Evolutionary conservation across 1,140 invertebrate species (phyloP), one percentile per base, ranked within the genome.

Genomic region (Cepaea nemoralis): DNA sequence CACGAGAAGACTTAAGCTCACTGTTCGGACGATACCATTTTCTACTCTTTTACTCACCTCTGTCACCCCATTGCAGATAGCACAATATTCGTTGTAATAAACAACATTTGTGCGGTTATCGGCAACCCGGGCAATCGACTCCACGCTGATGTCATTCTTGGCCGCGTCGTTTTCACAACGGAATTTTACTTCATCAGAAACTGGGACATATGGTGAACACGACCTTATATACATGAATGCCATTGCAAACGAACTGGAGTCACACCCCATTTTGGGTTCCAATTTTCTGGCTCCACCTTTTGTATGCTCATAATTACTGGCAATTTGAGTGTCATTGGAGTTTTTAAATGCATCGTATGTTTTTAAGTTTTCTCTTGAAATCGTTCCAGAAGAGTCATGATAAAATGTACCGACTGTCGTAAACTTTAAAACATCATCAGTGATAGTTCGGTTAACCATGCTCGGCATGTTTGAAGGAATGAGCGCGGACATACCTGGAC

Each of bases 21-120:
- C n/a, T n/a, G n/a, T n/a, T n/a, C n/a, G n/a, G n/a, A n/a, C n/a
- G n/a, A n/a, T n/a, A n/a, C n/a, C n/a, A n/a, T n/a, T n/a, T n/a
- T n/a, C n/a, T n/a, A n/a, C n/a, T n/a, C n/a, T n/a, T n/a, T 19
- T 24, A 63, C 59, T 1, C 27, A 63, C 59, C 59, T 63, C 59
- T 14, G 27, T 31, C 2, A 63, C 59, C 1, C 27, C 27, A 27
- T 63, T 63, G 22, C 59, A 63, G 59, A 63, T 31, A 10, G 59
- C 59, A 31, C 59, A 63, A 63, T 63, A 27, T 63, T 63, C 33
- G 59, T 63, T 63, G 59, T 31, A 63, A 63, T 63, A 63, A 27
- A 63, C 27, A 31, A 63, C 59, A 31, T 63, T 31, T 31, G 59
- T 63, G 22, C 22, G n/a, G 10, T 31, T 63, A 16, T 63, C 59